These are phyloP conservation scores for Chaetops frenatus DNA, from an alignment of 2,113 vertebrate genomes.

Conservation along the genomic window DNA sequence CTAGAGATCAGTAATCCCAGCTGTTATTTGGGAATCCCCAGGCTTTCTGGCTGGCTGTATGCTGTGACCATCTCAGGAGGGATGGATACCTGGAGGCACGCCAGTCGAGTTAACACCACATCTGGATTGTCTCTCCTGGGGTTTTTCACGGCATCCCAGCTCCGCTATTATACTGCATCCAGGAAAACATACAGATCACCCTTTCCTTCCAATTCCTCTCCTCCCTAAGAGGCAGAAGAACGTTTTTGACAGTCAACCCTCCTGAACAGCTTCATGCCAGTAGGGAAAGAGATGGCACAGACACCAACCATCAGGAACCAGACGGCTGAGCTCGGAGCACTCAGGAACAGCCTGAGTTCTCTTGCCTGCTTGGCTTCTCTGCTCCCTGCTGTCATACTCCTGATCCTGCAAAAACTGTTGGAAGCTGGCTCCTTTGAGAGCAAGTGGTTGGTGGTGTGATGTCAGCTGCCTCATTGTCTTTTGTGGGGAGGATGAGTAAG, in stretches of 20 bases:
- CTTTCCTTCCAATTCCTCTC: not conserved
- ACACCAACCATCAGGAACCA: not conserved
- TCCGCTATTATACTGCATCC: accelerated
- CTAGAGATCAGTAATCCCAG: not conserved
- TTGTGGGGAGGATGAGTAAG: not conserved
- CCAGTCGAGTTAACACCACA: not conserved
- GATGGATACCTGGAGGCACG: not conserved
- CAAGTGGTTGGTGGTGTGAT: not conserved
- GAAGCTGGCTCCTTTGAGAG: not conserved
- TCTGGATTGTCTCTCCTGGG: not conserved
- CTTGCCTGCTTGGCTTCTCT: not conserved
- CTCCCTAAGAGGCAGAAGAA: not conserved
- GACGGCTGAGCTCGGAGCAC: accelerated
- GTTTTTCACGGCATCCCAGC: not conserved
- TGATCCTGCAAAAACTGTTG: not conserved
- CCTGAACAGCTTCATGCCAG: not conserved
- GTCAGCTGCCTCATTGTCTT: not conserved
- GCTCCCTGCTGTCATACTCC: not conserved
- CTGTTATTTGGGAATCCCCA: not conserved
- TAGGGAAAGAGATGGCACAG: not conserved
- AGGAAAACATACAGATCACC: not conserved
- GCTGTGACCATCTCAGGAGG: not conserved
- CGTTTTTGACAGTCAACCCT: not conserved
- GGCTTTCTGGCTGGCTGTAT: not conserved
- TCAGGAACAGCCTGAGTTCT: not conserved